Evolutionary conservation across 2,113 vertebrate species (phyloP).

Genomic region (Ophthalmolycus amberensis): DNA sequence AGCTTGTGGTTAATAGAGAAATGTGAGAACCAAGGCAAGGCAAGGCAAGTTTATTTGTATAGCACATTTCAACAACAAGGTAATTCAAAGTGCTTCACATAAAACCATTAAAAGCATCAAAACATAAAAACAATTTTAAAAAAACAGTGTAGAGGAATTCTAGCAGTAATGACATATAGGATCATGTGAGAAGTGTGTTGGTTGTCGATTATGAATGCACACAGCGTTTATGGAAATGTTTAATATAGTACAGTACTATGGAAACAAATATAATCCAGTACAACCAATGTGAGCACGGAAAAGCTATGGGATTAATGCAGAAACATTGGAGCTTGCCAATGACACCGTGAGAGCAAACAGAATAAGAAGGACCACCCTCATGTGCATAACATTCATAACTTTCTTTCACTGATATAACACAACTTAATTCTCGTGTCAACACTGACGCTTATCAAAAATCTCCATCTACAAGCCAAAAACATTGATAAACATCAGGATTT

Average conservation of each 20-base stretch:
- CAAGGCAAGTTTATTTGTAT: too few relatives aligned
- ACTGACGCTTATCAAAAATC: constrained; percentile 32
- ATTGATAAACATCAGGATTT: constrained; percentile 21
- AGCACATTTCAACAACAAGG: too few relatives aligned
- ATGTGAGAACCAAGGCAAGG: constrained; percentile 15
- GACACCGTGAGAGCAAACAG: constrained; percentile 8
- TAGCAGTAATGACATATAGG: constrained; percentile 1
- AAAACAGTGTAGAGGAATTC: too few relatives aligned
- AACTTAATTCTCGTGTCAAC: constrained; percentile 44
- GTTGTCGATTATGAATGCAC: constrained; percentile 3
- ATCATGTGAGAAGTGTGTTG: constrained; percentile 41
- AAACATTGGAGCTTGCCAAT: constrained; percentile 20
- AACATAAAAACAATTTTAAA: too few relatives aligned
- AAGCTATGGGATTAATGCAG: constrained; percentile 11
- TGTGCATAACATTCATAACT: constrained; percentile 26
- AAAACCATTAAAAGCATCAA: too few relatives aligned
- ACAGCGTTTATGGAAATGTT: constrained; percentile 23
- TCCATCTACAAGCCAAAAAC: constrained; percentile 14
- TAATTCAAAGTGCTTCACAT: too few relatives aligned
- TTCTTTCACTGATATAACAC: constrained; percentile 28
- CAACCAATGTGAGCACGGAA: neutral
- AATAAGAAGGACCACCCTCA: constrained; percentile 45
- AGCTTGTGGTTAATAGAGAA: constrained; percentile 45
- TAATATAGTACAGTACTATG: neutral
- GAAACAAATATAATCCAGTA: constrained; percentile 35